phyloP scores from a whole-genome alignment of 2,113 vertebrate species.

The Acanthochromis polyacanthus region DNA sequence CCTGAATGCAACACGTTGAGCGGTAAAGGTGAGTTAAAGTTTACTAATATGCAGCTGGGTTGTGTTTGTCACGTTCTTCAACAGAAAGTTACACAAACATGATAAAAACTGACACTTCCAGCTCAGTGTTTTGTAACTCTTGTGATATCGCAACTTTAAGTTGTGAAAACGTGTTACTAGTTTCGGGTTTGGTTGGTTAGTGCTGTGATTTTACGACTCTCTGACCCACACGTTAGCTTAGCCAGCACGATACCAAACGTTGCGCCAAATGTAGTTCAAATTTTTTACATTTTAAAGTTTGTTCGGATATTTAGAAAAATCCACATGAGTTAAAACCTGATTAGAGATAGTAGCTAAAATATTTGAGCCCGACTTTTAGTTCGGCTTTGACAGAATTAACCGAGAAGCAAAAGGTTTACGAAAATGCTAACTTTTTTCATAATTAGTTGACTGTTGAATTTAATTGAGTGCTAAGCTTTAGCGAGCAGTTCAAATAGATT shows the following conservation, averaged over 20 bases:
- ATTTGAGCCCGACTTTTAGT: neutral
- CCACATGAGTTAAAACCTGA: rapidly evolving
- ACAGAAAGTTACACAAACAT: neutral
- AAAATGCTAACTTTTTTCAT: neutral
- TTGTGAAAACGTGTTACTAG: neutral
- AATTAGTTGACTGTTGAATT: neutral
- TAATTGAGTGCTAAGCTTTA: neutral
- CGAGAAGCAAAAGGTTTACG: neutral
- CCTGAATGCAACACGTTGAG: neutral
- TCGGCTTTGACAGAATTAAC: neutral
- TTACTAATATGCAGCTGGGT: neutral
- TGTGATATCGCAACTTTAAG: neutral
- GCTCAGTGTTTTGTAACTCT: neutral
- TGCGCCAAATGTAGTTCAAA: neutral
- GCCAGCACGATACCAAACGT: neutral
- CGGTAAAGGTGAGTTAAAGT: neutral
- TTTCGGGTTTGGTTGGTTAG: neutral
- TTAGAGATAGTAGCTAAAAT: rapidly evolving
- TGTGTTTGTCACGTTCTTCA: neutral
- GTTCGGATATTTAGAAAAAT: rapidly evolving
- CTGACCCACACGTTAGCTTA: neutral
- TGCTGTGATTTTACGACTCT: neutral
- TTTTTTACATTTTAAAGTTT: neutral
- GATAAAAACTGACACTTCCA: neutral
- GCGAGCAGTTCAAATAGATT: neutral